Evolutionary conservation across 2,797 vertebrate genomes (phyloP).

Genomic region (Aphelocoma californica): DNA sequence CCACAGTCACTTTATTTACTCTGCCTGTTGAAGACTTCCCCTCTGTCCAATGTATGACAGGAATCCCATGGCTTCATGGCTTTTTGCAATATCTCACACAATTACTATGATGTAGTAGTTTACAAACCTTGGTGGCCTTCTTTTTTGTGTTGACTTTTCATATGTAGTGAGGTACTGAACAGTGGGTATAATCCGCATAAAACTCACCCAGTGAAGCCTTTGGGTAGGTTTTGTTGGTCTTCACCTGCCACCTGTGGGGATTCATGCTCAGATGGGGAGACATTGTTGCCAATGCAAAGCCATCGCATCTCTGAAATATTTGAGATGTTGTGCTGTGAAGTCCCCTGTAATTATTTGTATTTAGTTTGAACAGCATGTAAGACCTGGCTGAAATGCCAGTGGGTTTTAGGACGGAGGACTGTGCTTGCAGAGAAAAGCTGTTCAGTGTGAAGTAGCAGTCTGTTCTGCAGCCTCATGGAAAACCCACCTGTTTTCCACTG

Average conservation of each 20-base stretch:
- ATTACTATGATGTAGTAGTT: rapidly evolving
- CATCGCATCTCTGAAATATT: background rate
- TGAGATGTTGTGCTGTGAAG: background rate
- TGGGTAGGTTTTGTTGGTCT: background rate
- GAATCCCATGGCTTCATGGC: background rate
- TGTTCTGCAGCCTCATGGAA: background rate
- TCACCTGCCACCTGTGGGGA: background rate
- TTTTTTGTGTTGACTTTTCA: background rate
- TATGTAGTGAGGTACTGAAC: background rate
- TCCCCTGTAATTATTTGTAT: background rate
- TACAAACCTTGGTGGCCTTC: background rate
- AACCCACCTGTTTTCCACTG: background rate
- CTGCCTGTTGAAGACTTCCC: background rate
- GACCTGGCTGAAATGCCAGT: rapidly evolving
- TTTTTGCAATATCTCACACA: background rate
- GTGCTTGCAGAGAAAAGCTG: background rate
- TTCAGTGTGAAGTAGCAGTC: rapidly evolving
- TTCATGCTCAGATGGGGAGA: background rate
- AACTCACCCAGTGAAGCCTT: background rate
- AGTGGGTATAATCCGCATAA: background rate
- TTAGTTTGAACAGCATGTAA: background rate
- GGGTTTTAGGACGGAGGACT: background rate
- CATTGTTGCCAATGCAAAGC: background rate
- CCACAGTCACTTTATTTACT: background rate
- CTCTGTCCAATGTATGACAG: background rate